Evolutionary conservation across 1,140 invertebrate species (phyloP), one percentile per base, ranked within the genome.

Genomic region (Drosophila sp.): DNA sequence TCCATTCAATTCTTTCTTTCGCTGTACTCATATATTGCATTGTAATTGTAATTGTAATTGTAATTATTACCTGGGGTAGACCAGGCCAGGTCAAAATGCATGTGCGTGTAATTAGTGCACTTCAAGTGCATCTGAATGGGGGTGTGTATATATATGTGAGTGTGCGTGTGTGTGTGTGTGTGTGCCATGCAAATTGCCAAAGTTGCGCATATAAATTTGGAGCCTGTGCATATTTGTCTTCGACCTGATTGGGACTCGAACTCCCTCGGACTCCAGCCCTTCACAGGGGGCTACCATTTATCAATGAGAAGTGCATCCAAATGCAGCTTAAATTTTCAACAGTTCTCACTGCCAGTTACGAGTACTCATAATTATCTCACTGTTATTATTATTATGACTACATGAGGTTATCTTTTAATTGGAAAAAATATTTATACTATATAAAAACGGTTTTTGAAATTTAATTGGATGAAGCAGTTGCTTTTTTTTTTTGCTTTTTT

Each of bases 171-270:
- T 13, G 13, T 7, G 16, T 36, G 8, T 48, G 29, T 61, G 48
- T 46, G 25, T 38, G 50, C 40, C 71, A 27, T 73, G 51, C 62
- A 78, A 80, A 78, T 80, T 74, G 78, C 67, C 81, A 78, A 77
- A 72, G 66, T 65, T 48, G 70, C 46, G 78, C 66, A 78, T 72
- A 80, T 86, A 86, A 86, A 86, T 86, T 78, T 77, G 63, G 58
- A 71, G 14, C 11, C 45, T 69, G 56, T 58, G 74, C 59, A 86
- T 81, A 86, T 86, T 87, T 86, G 78, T 76, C 81, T 86, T 81
- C 51, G 34, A 41, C 40, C 63, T 53, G 54, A 74, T 82, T 71
- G 54, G 57, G 29, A 18, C 46, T 51, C 32, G 27, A 50, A 13
- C 38, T 8, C 32, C 29, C 11, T 29, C n/a, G n/a, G n/a, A n/a